Percentiles rank a stretch among this genome's conserved stretches.
These are phyloP conservation scores for Lottia gigantea DNA, from an alignment of 2,888 invertebrate genomes.

Conservation along the genomic window DNA sequence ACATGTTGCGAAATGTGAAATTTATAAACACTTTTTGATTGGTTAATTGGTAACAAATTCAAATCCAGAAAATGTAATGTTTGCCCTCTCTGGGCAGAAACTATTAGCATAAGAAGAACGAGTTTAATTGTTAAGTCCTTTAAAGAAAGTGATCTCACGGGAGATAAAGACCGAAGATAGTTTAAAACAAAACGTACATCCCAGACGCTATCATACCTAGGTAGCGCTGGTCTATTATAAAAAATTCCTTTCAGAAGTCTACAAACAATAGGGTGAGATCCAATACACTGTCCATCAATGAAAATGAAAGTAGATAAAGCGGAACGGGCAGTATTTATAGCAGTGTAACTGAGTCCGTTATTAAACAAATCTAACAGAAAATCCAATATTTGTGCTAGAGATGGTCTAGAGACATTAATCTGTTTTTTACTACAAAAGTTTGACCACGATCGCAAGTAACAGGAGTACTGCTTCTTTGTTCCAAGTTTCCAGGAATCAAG, in stretches of 20 bases:
- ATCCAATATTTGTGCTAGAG: slow-evolving; percentile 20
- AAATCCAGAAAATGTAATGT: not conserved
- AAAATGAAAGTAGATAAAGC: slow-evolving; percentile 3
- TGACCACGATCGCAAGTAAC: slow-evolving; percentile 25
- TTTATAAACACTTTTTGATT: not conserved
- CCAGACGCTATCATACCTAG: slow-evolving; percentile 33
- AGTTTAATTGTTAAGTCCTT: too few species aligned
- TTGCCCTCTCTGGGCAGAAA: not conserved
- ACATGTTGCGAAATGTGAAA: not conserved
- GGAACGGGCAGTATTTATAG: slow-evolving; percentile 26
- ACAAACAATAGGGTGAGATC: slow-evolving; percentile 18
- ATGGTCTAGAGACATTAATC: slow-evolving; percentile 28
- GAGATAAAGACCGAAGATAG: too few species aligned
- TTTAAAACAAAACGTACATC: slow-evolving; percentile 15
- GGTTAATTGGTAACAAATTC: not conserved
- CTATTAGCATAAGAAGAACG: not conserved
- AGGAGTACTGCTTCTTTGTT: slow-evolving; percentile 28
- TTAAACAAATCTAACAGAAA: slow-evolving; percentile 22
- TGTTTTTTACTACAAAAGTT: slow-evolving; percentile 27
- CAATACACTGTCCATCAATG: slow-evolving; percentile 1
- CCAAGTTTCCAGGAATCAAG: slow-evolving; percentile 29
- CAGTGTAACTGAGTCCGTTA: slow-evolving; percentile 24
- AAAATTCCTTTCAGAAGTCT: slow-evolving; percentile 31
- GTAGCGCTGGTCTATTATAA: slow-evolving; percentile 21
- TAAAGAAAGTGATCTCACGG: too few species aligned